Evolutionary conservation across 2,797 vertebrate species (phyloP).

Genomic region (Florisuga fusca): DNA sequence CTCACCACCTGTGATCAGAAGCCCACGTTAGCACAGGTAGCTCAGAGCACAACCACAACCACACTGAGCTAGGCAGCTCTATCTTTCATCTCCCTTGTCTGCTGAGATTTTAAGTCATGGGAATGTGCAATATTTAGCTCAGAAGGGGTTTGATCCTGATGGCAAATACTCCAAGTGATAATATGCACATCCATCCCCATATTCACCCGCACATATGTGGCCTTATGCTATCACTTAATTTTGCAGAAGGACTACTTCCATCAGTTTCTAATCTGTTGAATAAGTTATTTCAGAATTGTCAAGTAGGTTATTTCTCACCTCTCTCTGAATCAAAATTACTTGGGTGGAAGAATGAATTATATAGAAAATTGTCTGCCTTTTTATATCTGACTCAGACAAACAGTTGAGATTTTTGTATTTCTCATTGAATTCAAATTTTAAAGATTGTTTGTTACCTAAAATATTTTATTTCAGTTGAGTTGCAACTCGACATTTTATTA

Average conservation of each 20-base stretch:
- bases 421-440: conserved; percentile 14
- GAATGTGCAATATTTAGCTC: neutral
- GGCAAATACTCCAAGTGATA: neutral
- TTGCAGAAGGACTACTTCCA: conserved; percentile 10
- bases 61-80: neutral
- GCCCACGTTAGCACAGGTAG: neutral
- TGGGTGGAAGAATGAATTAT: conserved; percentile 18
- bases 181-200: neutral
- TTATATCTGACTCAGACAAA: neutral
- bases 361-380: neutral
- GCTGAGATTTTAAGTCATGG: neutral
- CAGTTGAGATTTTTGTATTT: neutral
- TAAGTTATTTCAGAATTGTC: conserved; percentile 50
- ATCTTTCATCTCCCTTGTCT: neutral
- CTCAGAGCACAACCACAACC: neutral
- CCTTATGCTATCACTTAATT: neutral
- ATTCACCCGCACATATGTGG: neutral
- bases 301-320: conserved; percentile 60
- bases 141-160: neutral
- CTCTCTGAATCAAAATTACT: conserved; percentile 38
- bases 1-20: neutral
- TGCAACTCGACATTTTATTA: neutral
- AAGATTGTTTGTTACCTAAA: conserved; percentile 4
- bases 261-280: conserved; percentile 36
- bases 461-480: neutral